Percentiles rank a stretch among this genome's conserved stretches.
These are phyloP conservation scores for Otocyon megalotis DNA, from an alignment of 2,113 vertebrate species.

Conservation along the genomic window DNA sequence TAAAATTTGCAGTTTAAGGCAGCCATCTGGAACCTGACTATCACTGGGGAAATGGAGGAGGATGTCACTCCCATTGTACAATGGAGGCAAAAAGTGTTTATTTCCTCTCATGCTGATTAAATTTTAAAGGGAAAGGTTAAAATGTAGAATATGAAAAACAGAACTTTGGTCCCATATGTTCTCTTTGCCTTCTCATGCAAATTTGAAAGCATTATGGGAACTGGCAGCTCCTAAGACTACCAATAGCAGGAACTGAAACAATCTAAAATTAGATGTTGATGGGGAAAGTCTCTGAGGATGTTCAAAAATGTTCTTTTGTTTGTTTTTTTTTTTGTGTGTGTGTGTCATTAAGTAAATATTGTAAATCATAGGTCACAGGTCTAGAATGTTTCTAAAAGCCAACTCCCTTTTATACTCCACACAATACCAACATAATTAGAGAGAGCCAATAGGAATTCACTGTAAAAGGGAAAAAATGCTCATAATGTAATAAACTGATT, in stretches of 20 bases:
- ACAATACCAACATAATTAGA: conserved; percentile 30
- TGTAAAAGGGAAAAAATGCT: not conserved
- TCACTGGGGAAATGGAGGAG: conserved; percentile 50
- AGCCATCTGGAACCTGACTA: conserved; percentile 23
- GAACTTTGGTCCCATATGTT: conserved; percentile 27
- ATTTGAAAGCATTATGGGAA: conserved; percentile 43
- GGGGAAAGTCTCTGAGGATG: conserved; percentile 73
- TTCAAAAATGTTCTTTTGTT: conserved; percentile 60
- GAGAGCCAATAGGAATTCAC: not conserved
- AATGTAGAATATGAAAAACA: conserved; percentile 6
- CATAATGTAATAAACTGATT: not conserved
- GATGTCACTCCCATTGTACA: conserved; percentile 45
- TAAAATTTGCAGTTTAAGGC: not conserved
- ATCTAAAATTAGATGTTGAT: conserved; percentile 72
- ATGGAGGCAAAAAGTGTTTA: conserved; percentile 23
- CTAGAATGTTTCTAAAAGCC: conserved; percentile 71
- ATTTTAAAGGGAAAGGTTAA: conserved; percentile 76
- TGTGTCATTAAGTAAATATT: conserved; percentile 69
- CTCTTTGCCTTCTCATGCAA: not conserved
- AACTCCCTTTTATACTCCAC: conserved; percentile 51
- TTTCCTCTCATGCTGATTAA: conserved; percentile 63
- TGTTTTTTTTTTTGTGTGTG: conserved; percentile 64
- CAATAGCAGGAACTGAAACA: conserved; percentile 65
- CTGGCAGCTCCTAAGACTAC: not conserved
- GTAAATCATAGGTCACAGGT: conserved; percentile 73